phyloP scores from a whole-genome alignment of 2,888 invertebrate species.

The Junonia oenone region DNA sequence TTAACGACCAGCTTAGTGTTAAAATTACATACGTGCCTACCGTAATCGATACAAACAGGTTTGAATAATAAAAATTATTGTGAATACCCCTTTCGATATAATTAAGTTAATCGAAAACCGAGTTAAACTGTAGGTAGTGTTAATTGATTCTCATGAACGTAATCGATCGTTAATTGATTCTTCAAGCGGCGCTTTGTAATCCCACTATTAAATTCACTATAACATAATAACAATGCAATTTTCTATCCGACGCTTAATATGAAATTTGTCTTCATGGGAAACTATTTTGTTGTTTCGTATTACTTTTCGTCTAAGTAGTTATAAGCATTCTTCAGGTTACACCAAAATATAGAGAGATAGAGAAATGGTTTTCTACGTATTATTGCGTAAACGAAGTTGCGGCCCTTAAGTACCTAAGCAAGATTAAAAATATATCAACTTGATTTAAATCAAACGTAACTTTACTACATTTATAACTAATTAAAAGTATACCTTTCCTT shows the following conservation, averaged over 20 bases:
- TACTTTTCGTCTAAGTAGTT: too few relatives aligned
- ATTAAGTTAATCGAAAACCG: conserved; percentile 23
- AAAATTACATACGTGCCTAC: conserved; percentile 10
- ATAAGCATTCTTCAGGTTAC: too few relatives aligned
- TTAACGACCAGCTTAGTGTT: conserved; percentile 9
- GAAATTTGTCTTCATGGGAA: too few relatives aligned
- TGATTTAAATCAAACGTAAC: not conserved
- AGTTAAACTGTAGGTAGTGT: conserved; percentile 24
- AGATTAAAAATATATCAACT: not conserved
- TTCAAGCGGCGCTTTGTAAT: not conserved
- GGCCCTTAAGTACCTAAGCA: too few relatives aligned
- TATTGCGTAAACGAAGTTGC: too few relatives aligned
- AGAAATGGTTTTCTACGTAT: too few relatives aligned
- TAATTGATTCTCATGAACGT: conserved; percentile 22
- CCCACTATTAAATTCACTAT: not conserved
- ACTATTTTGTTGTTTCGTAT: too few relatives aligned
- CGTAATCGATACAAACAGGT: conserved; percentile 19
- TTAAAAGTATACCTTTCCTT: not conserved
- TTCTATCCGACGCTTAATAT: too few relatives aligned
- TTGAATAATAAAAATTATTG: conserved; percentile 19
- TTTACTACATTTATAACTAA: not conserved
- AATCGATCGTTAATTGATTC: conserved; percentile 12
- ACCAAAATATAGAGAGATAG: too few relatives aligned
- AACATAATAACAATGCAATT: not conserved
- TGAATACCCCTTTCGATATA: conserved; percentile 17